phyloP scores from a whole-genome alignment of 2,113 vertebrate species.

The Pterophyllum scalare region DNA sequence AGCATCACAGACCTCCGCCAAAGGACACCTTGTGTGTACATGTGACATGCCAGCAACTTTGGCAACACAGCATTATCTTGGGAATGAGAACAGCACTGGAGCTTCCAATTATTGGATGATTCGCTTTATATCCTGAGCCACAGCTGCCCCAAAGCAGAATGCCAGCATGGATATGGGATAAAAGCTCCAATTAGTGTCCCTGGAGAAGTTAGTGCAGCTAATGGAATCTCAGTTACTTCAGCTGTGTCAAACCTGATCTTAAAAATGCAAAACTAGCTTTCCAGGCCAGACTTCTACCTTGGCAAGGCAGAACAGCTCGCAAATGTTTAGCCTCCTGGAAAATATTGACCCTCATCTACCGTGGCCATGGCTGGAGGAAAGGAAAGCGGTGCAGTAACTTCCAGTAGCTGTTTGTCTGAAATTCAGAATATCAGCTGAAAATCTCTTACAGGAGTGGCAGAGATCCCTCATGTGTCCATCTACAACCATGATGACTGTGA shows the following conservation, averaged over 20 bases:
- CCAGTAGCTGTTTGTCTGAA: not conserved
- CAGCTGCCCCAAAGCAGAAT: not conserved
- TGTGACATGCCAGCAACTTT: not conserved
- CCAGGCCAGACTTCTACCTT: not conserved
- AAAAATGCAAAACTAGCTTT: constrained; percentile 5
- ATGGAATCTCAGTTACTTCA: not conserved
- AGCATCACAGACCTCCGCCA: not conserved
- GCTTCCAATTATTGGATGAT: not conserved
- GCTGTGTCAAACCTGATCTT: not conserved
- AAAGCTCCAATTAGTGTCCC: constrained; percentile 12
- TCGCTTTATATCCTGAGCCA: not conserved
- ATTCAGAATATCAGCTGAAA: not conserved
- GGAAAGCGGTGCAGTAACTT: not conserved
- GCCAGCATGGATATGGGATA: constrained; percentile 7
- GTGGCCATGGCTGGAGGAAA: not conserved
- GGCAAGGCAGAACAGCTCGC: not conserved
- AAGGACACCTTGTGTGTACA: not conserved
- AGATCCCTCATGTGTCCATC: not conserved
- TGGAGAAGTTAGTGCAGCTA: not conserved
- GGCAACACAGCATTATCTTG: not conserved
- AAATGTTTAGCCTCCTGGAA: not conserved
- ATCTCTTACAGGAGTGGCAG: not conserved
- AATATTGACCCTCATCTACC: not conserved
- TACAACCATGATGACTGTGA: not conserved
- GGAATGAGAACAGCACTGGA: constrained; percentile 1